These are phyloP conservation scores for Aldabrachelys gigantea DNA, from an alignment of 2,113 vertebrate genomes.

Conservation along the genomic window DNA sequence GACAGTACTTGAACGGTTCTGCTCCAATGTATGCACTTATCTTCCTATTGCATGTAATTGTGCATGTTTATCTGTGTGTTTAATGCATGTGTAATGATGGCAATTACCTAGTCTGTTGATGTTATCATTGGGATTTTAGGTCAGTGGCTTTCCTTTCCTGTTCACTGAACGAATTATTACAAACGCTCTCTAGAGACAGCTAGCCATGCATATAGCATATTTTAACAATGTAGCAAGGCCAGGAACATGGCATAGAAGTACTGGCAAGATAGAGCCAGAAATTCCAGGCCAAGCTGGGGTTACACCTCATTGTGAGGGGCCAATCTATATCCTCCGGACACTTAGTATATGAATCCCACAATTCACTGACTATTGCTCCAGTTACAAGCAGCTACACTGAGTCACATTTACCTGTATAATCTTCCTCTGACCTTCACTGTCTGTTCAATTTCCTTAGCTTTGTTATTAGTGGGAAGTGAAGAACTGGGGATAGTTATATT, in stretches of 20 bases:
- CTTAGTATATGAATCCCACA: neutral
- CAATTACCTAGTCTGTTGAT: neutral
- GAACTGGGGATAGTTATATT: neutral
- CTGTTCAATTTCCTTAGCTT: neutral
- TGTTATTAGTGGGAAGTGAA: neutral
- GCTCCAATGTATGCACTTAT: neutral
- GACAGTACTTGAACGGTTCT: neutral
- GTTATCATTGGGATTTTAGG: neutral
- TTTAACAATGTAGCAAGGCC: neutral
- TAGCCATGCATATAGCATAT: neutral
- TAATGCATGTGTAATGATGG: neutral
- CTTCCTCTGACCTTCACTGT: neutral
- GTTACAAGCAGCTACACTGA: neutral
- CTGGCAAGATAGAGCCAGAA: neutral
- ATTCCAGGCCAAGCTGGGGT: neutral
- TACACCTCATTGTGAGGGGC: neutral
- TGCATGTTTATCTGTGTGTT: neutral
- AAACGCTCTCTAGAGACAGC: neutral
- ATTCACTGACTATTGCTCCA: accelerated
- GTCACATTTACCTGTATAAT: neutral
- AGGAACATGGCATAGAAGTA: neutral
- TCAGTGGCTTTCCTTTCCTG: neutral
- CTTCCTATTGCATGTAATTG: neutral
- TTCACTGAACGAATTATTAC: neutral
- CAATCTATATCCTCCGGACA: neutral